phyloP scores from a whole-genome alignment of 2,113 vertebrate genomes.

The Lates calcarifer region DNA sequence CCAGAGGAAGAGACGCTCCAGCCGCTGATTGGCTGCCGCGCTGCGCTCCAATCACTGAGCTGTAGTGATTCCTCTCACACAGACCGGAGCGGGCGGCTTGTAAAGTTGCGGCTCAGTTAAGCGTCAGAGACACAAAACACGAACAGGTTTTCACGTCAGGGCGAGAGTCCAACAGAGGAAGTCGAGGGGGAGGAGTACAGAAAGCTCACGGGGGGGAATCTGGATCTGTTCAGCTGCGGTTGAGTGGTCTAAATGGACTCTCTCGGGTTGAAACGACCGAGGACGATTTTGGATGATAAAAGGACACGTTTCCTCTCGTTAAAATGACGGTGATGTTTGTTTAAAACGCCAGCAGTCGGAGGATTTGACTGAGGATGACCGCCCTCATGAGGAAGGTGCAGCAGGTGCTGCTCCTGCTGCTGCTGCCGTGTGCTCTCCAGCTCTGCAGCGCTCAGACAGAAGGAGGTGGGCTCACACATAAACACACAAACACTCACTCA shows the following conservation, averaged over 20 bases:
- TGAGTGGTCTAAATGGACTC: conserved; percentile 4
- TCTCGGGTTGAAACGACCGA: not conserved
- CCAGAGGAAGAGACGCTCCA: conserved; percentile 44
- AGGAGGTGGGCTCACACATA: conserved; percentile 66
- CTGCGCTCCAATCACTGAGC: conserved; percentile 64
- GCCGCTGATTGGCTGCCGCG: conserved; percentile 70
- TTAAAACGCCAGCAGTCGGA: conserved; percentile 10
- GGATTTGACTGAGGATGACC: conserved; percentile 59
- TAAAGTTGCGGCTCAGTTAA: conserved; percentile 15
- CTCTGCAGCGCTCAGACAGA: conserved; percentile 71
- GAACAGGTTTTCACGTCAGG: not conserved
- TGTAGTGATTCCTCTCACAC: conserved; percentile 58
- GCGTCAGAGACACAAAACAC: conserved; percentile 17
- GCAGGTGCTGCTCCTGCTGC: conserved; percentile 67
- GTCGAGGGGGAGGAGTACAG: not conserved
- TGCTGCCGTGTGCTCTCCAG: conserved; percentile 65
- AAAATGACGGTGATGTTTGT: not conserved
- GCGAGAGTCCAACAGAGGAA: not conserved
- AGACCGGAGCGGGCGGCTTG: conserved; percentile 5
- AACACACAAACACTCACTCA: conserved; percentile 25
- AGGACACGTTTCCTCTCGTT: not conserved
- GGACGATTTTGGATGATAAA: accelerated
- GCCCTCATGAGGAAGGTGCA: conserved; percentile 31
- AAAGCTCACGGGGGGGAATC: no score
- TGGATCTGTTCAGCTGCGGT: not conserved